These are phyloP conservation scores for Nematostella vectensis DNA, from an alignment of 92 coral and sea anemone genomes.

Conservation along the genomic window DNA sequence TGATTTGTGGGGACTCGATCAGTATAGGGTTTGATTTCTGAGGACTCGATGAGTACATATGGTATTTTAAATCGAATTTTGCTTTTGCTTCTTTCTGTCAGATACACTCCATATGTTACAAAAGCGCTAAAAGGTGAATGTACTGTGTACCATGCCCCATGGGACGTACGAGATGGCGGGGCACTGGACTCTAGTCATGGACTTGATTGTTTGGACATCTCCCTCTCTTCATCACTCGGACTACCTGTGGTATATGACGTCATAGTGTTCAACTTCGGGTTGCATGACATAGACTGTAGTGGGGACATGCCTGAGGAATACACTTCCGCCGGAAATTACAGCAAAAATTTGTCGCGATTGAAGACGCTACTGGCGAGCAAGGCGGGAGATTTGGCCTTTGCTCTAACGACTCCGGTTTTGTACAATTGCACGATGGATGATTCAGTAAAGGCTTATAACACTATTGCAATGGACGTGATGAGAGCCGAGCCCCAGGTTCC, in stretches of 20 bases:
- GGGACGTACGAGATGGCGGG: conserved; percentile 74
- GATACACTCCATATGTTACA: conserved; percentile 39
- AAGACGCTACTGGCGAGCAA: conserved; percentile 27
- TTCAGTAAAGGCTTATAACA: conserved; percentile 44
- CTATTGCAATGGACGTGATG: conserved; percentile 44
- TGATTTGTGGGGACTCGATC: conserved; percentile 39
- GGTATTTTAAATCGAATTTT: background rate
- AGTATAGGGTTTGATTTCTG: conserved; percentile 37
- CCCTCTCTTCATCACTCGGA: conserved; percentile 34
- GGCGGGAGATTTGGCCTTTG: conserved; percentile 44
- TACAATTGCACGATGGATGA: conserved; percentile 30
- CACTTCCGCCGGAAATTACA: conserved; percentile 33
- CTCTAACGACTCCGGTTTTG: conserved; percentile 59
- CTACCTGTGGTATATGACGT: conserved; percentile 44
- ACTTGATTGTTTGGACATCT: conserved; percentile 39
- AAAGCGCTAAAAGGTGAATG: conserved; percentile 31
- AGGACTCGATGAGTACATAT: background rate
- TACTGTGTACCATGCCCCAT: conserved; percentile 73
- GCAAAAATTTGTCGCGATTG: conserved; percentile 24
- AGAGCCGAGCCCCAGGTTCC: conserved; percentile 16
- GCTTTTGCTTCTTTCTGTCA: conserved; percentile 5
- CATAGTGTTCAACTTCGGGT: conserved; percentile 71
- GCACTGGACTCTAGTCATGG: conserved; percentile 84
- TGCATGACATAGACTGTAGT: conserved; percentile 57
- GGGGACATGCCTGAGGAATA: conserved; percentile 45